Conservation (phyloP, 2,797 vertebrate species). For the Staurois parvus region DNA sequence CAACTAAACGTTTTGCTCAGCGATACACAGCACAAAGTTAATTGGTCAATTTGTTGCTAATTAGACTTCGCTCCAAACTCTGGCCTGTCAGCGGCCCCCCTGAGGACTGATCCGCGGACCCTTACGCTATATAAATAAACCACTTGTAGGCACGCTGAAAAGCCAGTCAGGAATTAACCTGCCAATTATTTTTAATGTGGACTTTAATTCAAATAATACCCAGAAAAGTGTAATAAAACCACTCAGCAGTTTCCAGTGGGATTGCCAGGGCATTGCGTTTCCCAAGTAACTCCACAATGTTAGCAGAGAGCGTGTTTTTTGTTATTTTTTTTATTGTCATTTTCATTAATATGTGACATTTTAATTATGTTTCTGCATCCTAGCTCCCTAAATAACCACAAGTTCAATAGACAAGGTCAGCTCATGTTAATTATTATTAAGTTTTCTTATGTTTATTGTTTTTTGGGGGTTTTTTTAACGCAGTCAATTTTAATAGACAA, state of each 20-base stretch:
- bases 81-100: slow-evolving; percentile 2
- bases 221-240: slow-evolving; percentile 1
- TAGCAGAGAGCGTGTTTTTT: not conserved
- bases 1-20: slow-evolving; percentile 14
- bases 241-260: not conserved
- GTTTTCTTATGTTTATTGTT: slow-evolving; percentile 15
- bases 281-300: not conserved
- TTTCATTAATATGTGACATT: slow-evolving; percentile 52
- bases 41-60: slow-evolving; percentile 37
- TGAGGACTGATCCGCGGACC: slow-evolving; percentile 7
- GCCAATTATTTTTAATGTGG: slow-evolving; percentile 37
- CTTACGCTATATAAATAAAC: not conserved
- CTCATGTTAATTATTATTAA: slow-evolving; percentile 35
- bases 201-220: slow-evolving; percentile 14
- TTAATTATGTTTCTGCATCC: slow-evolving; percentile 42
- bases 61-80: slow-evolving; percentile 26
- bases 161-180: not conserved
- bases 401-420: slow-evolving; percentile 10
- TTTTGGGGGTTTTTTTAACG: not conserved
- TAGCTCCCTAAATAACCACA: not conserved
- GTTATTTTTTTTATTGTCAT: slow-evolving; percentile 15
- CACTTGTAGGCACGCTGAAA: slow-evolving; percentile 2
- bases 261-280: not conserved
- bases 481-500: slow-evolving; percentile 27
- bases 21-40: slow-evolving; percentile 29